These are phyloP conservation scores for Copidosoma aretas DNA, from an alignment of 2,888 invertebrate species.

Conservation along the genomic window DNA sequence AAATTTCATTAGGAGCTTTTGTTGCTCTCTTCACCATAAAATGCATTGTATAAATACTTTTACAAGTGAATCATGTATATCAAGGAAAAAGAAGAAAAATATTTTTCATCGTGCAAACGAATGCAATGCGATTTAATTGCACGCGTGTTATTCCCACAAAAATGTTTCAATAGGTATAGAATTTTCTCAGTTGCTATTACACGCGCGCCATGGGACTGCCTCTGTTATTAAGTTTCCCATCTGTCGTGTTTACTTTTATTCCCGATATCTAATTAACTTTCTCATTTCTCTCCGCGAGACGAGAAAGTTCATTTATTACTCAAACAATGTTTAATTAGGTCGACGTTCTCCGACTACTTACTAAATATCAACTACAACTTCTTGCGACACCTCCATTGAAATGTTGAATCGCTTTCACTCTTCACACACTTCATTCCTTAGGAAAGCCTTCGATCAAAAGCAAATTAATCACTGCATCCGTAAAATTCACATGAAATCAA, in stretches of 20 bases:
- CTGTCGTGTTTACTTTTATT: background rate
- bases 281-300: background rate
- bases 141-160: background rate
- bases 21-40: background rate
- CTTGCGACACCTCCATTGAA: too few relatives aligned
- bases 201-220: background rate
- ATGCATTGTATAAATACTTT: background rate
- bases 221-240: background rate
- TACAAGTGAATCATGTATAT: background rate
- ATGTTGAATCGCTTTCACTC: too few relatives aligned
- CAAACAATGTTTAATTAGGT: background rate
- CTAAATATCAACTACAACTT: background rate
- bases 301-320: background rate
- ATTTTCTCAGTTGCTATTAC: background rate
- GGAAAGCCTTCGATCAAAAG: too few relatives aligned
- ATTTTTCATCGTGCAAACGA: background rate
- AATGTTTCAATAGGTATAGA: background rate
- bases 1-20: too few relatives aligned
- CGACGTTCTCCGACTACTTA: constrained; percentile 3
- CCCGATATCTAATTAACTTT: background rate
- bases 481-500: too few relatives aligned
- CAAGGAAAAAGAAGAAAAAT: background rate
- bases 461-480: too few relatives aligned
- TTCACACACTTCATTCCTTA: too few relatives aligned
- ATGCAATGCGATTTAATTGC: background rate